Conservation (phyloP, 2,113 vertebrate genomes). For the Plecturocebus donacophilus region DNA sequence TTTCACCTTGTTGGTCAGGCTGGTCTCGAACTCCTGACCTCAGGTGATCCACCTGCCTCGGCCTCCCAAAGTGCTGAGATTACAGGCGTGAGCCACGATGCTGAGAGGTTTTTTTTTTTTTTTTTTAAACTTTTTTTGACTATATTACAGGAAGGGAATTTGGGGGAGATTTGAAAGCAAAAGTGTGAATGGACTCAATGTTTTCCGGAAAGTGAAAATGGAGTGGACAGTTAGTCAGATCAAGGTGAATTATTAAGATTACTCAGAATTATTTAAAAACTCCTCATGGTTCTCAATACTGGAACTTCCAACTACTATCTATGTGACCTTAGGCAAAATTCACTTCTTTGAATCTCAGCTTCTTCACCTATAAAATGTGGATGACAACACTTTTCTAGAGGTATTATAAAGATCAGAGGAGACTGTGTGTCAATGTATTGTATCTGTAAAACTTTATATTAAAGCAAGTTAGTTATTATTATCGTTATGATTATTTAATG, state of each 20-base stretch:
- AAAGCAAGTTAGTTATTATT: neutral
- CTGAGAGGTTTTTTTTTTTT: too few relatives aligned
- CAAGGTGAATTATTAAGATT: neutral
- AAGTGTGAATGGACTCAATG: neutral
- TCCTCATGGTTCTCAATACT: neutral
- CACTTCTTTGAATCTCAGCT: neutral
- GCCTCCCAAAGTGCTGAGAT: too few relatives aligned
- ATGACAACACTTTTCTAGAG: neutral
- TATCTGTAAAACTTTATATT: neutral
- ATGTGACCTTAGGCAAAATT: neutral
- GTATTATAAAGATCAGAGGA: neutral
- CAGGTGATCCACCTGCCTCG: too few relatives aligned
- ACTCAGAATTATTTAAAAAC: conserved; percentile 11
- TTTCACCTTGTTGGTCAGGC: too few relatives aligned
- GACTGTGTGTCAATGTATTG: neutral
- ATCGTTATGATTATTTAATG: neutral
- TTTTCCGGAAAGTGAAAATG: neutral
- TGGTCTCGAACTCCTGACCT: too few relatives aligned
- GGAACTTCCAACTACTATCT: neutral
- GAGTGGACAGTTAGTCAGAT: neutral
- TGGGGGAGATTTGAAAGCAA: neutral
- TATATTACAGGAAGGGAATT: neutral
- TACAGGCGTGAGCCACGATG: too few relatives aligned
- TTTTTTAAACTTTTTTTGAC: neutral
- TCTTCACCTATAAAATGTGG: neutral